Evolutionary conservation across 2,797 vertebrate genomes (phyloP), one percentile per base, ranked within the genome.

Genomic region (Simalia tracyae): DNA sequence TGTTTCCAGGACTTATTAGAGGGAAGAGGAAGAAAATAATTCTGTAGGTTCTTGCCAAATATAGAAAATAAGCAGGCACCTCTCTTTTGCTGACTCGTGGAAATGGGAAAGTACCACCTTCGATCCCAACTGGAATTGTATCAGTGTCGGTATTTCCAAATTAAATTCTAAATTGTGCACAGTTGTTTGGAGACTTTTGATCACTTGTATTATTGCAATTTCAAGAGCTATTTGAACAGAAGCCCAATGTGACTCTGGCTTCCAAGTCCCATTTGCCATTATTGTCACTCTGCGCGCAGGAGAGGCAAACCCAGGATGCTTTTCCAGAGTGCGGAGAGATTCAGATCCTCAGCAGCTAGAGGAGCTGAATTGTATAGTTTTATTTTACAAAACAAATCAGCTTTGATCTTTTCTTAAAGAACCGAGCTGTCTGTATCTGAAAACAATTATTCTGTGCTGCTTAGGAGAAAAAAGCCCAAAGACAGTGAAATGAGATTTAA

Each of bases 221-320:
- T 96, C 97, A 97, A 98, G 97, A 97, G 97, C 97, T 96, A 97
- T 98, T 98, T 98, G 98, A 98, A 97, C 97, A 96, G 97, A 97
- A 97, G 98, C 97, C 97, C 97, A 98, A 97, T 97, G 97, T 59
- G 97, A 94, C 93, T 97, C 95, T 97, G 97, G 97, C 97, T 97
- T 98, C 97, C 97, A 98, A 98, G 97, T 97, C 95, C 97, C 97
- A 97, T 98, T 98, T 97, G 97, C 97, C 94, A 94, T 97, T 97
- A 97, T 97, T 97, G 96, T 96, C 92, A 96, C 95, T 97, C 96
- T 97, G 96, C 95, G 97, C 97, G 95, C 91, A 95, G 96, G 92
- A 95, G 96, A 95, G 94, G 91, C 96, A 96, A 97, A 97, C 95
- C 93, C 92, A 96, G 97, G 97, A 95, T 95, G 96, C 96, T 96